A percentile compares a stretch with the other conserved stretches of the same genome.
Conservation (phyloP, 2,888 invertebrate genomes). For the Ichneumoninae sp. region DNA sequence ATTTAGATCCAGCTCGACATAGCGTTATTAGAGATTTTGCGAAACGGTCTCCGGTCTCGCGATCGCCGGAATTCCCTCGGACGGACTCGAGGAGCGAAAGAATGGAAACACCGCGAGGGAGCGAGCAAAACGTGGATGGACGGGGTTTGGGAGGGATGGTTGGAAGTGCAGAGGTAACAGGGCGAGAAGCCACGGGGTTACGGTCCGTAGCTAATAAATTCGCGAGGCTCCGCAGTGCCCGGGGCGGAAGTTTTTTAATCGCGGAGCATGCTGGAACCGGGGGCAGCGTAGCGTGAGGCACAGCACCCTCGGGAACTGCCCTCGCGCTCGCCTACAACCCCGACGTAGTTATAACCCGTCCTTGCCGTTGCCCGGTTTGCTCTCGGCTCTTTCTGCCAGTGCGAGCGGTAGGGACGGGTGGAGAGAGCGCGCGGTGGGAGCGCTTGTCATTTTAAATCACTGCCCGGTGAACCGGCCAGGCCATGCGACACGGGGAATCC, state of each 20-base stretch:
- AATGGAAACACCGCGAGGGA: not conserved
- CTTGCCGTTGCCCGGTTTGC: conserved; percentile 23
- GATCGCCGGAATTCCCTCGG: conserved; percentile 52
- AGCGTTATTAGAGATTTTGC: conserved; percentile 52
- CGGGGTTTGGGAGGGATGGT: conserved; percentile 26
- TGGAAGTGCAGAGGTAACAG: conserved; percentile 61
- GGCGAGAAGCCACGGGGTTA: conserved; percentile 68
- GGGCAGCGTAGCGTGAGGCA: conserved; percentile 80
- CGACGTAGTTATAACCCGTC: conserved; percentile 7
- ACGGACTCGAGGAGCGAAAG: conserved; percentile 13
- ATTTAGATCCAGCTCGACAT: conserved; percentile 44
- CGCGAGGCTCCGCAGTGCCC: conserved; percentile 80
- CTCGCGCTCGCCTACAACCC: conserved; percentile 65
- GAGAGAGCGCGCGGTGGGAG: conserved; percentile 72
- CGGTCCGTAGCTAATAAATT: conserved; percentile 81
- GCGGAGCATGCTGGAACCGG: conserved; percentile 77
- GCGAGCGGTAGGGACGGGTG: conserved; percentile 20
- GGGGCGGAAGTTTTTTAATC: conserved; percentile 82
- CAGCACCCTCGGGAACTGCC: conserved; percentile 82
- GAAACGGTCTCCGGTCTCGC: conserved; percentile 37
- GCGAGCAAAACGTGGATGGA: not conserved
- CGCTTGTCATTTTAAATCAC: conserved; percentile 84
- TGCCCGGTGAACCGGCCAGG: conserved; percentile 70
- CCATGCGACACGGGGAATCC: conserved; percentile 58
- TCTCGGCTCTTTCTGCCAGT: conserved; percentile 41